Evolutionary conservation across 2,888 invertebrate species (phyloP).

Genomic region (Melinaea menophilus): DNA sequence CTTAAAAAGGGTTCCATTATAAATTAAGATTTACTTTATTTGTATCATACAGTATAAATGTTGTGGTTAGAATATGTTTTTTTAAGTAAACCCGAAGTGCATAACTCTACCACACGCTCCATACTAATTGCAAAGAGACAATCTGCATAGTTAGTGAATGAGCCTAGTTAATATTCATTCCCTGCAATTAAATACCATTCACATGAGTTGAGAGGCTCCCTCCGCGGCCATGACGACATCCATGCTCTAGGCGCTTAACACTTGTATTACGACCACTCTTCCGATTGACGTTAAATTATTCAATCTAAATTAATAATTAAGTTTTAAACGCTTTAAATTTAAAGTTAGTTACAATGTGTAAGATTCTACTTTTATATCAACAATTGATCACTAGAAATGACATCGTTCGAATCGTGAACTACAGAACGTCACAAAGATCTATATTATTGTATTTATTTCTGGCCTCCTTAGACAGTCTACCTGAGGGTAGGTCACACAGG

Average conservation of each 20-base stretch:
- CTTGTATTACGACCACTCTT: neutral
- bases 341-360: too few species aligned
- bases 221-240: conserved; percentile 25
- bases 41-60: too few species aligned
- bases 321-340: too few species aligned
- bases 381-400: too few species aligned
- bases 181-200: conserved; percentile 32
- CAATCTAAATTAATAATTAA: too few species aligned
- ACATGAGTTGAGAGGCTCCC: conserved; percentile 31
- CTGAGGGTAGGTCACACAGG: conserved; percentile 16
- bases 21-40: too few species aligned
- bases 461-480: conserved; percentile 11
- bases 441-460: conserved; percentile 8
- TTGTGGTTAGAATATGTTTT: neutral
- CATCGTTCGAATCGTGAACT: too few species aligned
- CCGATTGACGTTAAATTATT: too few species aligned
- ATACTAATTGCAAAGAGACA: conserved; percentile 49
- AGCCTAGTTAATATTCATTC: conserved; percentile 33
- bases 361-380: too few species aligned
- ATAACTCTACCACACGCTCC: conserved; percentile 41
- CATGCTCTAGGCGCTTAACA: neutral
- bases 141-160: conserved; percentile 31
- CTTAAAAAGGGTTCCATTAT: too few species aligned
- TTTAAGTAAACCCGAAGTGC: conserved; percentile 9
- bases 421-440: conserved; percentile 12